Conservation (phyloP, 2,888 invertebrate genomes). For the Branchellion lobata region DNA sequence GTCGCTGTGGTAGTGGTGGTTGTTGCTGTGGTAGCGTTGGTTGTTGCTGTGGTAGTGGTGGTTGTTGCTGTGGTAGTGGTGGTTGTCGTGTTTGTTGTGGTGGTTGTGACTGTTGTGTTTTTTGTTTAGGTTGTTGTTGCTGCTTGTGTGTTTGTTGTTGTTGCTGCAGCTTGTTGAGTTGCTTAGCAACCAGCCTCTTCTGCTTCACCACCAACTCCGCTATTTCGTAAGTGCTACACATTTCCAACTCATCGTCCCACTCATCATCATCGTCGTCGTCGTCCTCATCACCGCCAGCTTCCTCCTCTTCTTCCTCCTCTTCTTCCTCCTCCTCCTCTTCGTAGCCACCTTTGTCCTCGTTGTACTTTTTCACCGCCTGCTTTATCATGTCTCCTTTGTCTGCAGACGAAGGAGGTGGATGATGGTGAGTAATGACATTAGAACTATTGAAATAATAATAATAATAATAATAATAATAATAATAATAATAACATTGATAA, state of each 20-base stretch:
- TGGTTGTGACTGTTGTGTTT: background rate
- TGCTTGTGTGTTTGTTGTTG: constrained; percentile 26
- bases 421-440: no score
- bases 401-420: no score
- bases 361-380: background rate
- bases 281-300: constrained; percentile 16
- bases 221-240: constrained; percentile 6
- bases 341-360: background rate
- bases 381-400: constrained; percentile 4
- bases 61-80: background rate
- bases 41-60: constrained; percentile 11
- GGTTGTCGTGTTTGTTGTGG: background rate
- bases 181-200: background rate
- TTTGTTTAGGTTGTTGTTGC: constrained; percentile 10
- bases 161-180: background rate
- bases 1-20: no score
- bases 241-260: background rate
- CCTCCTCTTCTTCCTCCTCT: background rate
- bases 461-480: no score
- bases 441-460: no score
- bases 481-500: no score
- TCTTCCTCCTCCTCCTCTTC: background rate
- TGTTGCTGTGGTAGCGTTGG: background rate
- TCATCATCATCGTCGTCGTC: constrained; percentile 24
- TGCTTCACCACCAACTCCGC: constrained; percentile 2